Evolutionary conservation across 2,888 invertebrate species (phyloP).

Genomic region (Adineta ricciae): DNA sequence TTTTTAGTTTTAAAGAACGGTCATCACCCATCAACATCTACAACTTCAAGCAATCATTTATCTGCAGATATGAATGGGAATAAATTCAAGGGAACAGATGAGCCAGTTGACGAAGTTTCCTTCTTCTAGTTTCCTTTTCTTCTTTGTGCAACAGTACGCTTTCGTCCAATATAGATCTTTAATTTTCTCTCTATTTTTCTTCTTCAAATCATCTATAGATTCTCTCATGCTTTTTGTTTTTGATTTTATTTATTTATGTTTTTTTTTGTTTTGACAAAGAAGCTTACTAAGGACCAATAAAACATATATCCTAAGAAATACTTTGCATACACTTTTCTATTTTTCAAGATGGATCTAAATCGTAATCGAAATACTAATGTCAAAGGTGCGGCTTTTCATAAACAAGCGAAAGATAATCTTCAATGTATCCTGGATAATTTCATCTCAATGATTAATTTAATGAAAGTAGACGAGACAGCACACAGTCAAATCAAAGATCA

Average conservation of each 20-base stretch:
- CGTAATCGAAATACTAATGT: background rate
- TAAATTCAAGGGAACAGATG: background rate
- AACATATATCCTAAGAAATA: too few species aligned
- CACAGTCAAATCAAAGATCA: background rate
- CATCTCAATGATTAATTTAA: background rate
- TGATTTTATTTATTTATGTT: too few species aligned
- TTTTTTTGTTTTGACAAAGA: background rate
- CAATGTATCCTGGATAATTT: slow-evolving; percentile 19
- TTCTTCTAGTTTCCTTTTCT: background rate
- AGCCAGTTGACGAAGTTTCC: background rate
- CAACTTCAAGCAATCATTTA: too few species aligned
- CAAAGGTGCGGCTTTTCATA: background rate
- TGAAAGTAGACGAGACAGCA: background rate
- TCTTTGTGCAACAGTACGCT: background rate
- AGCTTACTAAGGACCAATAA: background rate
- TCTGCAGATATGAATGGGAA: background rate
- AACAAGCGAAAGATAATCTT: slow-evolving; percentile 10
- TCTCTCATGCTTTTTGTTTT: background rate
- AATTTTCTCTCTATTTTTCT: background rate
- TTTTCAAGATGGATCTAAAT: background rate
- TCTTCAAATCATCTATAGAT: background rate
- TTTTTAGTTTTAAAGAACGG: background rate
- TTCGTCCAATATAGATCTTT: background rate
- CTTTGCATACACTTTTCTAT: background rate
- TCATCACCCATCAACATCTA: background rate